A percentile compares a stretch with the other conserved stretches of the same genome.
Evolutionary conservation across 2,888 invertebrate genomes (phyloP).

Genomic region (Carcina quercana): DNA sequence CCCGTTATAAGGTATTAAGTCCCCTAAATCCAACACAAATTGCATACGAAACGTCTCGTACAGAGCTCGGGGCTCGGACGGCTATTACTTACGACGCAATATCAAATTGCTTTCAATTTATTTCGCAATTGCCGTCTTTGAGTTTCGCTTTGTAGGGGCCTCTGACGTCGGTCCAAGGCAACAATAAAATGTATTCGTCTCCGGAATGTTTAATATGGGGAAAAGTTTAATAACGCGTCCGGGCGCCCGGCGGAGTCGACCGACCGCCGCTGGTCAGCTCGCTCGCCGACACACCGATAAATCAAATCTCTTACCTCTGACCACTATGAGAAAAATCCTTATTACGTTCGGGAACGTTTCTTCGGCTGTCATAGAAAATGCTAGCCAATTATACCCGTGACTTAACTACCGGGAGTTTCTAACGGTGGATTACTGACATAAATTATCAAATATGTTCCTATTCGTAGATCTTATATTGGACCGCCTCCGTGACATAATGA

Average conservation of each 20-base stretch:
- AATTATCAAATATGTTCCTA: too few species aligned
- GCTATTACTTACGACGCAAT: constrained; percentile 75
- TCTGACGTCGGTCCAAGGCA: constrained; percentile 74
- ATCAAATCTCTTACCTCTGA: constrained; percentile 71
- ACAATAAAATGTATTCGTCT: constrained; percentile 76
- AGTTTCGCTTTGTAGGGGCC: constrained; percentile 74
- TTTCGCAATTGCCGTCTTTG: constrained; percentile 75
- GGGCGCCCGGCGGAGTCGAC: constrained; percentile 40
- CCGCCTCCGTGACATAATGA: too few species aligned
- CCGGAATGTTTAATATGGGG: constrained; percentile 77
- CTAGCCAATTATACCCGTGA: too few species aligned
- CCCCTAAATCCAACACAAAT: constrained; percentile 39
- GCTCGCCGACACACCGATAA: constrained; percentile 63
- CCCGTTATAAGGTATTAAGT: constrained; percentile 46
- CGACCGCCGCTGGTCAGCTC: constrained; percentile 26
- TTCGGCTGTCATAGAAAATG: constrained; percentile 31
- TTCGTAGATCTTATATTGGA: too few species aligned
- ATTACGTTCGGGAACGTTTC: constrained; percentile 64
- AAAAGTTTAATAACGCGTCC: constrained; percentile 76
- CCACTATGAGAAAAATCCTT: constrained; percentile 60
- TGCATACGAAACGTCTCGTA: constrained; percentile 63
- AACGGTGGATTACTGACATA: too few species aligned
- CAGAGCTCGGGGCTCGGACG: constrained; percentile 61
- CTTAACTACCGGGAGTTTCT: too few species aligned
- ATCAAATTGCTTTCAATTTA: constrained; percentile 75